Evolutionary conservation across 2,797 vertebrate species (phyloP), one percentile per base, ranked within the genome.

Genomic region (Moxostoma hubbsi): DNA sequence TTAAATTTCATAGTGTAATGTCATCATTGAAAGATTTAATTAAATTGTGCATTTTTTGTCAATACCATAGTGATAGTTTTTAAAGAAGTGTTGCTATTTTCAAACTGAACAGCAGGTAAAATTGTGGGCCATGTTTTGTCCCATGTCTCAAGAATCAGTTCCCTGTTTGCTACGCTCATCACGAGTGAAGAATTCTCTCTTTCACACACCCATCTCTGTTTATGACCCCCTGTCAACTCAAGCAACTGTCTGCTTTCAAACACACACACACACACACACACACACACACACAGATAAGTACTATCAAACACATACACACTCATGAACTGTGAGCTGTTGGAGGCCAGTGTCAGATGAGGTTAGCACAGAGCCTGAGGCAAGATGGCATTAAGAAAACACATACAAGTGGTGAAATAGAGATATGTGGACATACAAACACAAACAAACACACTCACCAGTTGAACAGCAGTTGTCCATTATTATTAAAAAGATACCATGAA

Each of bases 311-410:
- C 75, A 75, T 50, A 51, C 55, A 63, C 11, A 63, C 73, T 79
- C 51, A 51, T 61, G 75, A 80, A 79, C 54, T 73, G 74, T 80
- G 65, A 85, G 15, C 66, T 64, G 77, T 59, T 70, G 67, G 77
- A 82, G 62, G 58, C 16, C 73, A 11, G 50, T 82, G 83, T 82
- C 83, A 84, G 83, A 16, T 84, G 55, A 82, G 82, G 84, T 85
- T 85, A 83, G 82, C 74, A 66, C 54, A 80, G 70, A 80, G 84
- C 84, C 84, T 15, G 75, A 82, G 85, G 85, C 82, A 81, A 82
- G 78, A 81, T 70, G 77, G 82, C 68, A 77, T 65, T 73, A 73
- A 36, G 68, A 70, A 73, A 82, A 61, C 75, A 78, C 66, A 78
- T 71, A 69, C 9, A 5, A 66, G 10, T 18, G 50, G 36, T 47